phyloP scores from a whole-genome alignment of 2,113 vertebrate genomes.

The Carettochelys insculpta region DNA sequence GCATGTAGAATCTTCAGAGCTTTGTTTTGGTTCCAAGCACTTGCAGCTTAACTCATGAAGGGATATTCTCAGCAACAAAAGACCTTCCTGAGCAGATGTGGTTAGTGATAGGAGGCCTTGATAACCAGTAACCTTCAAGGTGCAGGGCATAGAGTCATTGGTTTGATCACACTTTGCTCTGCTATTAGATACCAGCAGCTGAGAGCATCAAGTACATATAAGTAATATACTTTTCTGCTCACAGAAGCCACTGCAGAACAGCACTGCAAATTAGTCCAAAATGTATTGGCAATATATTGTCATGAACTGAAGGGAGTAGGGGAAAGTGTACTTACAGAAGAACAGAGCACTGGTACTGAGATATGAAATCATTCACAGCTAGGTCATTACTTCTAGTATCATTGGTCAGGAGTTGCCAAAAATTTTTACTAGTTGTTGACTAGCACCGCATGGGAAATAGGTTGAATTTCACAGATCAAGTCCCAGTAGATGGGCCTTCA shows the following conservation, averaged over 20 bases:
- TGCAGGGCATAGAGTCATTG: slow-evolving; percentile 5
- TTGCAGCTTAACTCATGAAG: slow-evolving; percentile 42
- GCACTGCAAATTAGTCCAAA: neutral
- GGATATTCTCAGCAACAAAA: slow-evolving; percentile 33
- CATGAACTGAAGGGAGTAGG: neutral
- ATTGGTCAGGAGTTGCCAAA: neutral
- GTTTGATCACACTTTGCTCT: neutral
- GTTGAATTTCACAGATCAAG: slow-evolving; percentile 17
- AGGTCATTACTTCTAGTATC: too few relatives aligned
- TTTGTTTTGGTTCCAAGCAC: neutral
- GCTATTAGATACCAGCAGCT: neutral
- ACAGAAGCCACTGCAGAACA: neutral
- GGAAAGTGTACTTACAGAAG: neutral
- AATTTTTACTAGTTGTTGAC: neutral
- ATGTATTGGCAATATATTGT: neutral
- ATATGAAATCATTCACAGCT: neutral
- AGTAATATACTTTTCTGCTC: neutral
- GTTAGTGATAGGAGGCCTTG: slow-evolving; percentile 13
- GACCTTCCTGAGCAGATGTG: slow-evolving; percentile 40
- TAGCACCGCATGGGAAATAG: neutral
- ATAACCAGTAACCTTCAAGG: neutral
- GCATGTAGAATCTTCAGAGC: neutral
- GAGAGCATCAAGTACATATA: neutral
- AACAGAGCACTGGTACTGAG: neutral
- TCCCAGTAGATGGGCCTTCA: neutral